Evolutionary conservation across 2,888 invertebrate genomes (phyloP), one percentile per base, ranked within the genome.

Genomic region (Pedicia rivosa): DNA sequence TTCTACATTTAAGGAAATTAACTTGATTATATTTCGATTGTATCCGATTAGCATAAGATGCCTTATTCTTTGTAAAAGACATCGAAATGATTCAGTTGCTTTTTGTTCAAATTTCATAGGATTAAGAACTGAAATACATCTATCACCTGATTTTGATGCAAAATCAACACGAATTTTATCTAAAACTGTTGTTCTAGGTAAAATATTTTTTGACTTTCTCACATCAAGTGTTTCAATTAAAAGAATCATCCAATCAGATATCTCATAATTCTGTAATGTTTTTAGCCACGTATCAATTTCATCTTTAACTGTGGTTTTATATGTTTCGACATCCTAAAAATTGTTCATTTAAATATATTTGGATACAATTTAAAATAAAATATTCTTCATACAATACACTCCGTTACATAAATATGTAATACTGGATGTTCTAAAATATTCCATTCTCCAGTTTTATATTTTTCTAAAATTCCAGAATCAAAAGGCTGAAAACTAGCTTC

Each of bases 81-180:
- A 77, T 40, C 84, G 70, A 81, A 91, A 91, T 36, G 91, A 88
- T 55, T 92, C 92, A 0, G 84, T 82, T 40, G 84, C 82, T 46
- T 86, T 77, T 9, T 82, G 79, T 57, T 94, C 92, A 17, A 78
- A 77, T 53, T 86, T 86, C 13, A 84, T 76, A 37, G 92, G 91
- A 65, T 92, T 92, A 51, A 87, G 75, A 33, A 94, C 78, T 36
- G 88, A 82, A 49, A 92, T 70, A 63, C 91, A 92, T 48, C 90
- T 77, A 57, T 72, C 76, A 46, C 76, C 83, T 56, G 87, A 82
- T 62, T 92, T 94, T 15, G 78, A 72, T 37, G 86, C 87, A 69
- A 94, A 92, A 59, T 95, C 95, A 50, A 79, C 78, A 48, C 86
- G 82, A 43, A 95, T 84, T 67, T 91, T 92, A 61, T 95, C 94